Percentiles rank a stretch among this genome's conserved stretches.
These are phyloP conservation scores for Andrena dorsata DNA, from an alignment of 2,888 invertebrate species.

Conservation along the genomic window DNA sequence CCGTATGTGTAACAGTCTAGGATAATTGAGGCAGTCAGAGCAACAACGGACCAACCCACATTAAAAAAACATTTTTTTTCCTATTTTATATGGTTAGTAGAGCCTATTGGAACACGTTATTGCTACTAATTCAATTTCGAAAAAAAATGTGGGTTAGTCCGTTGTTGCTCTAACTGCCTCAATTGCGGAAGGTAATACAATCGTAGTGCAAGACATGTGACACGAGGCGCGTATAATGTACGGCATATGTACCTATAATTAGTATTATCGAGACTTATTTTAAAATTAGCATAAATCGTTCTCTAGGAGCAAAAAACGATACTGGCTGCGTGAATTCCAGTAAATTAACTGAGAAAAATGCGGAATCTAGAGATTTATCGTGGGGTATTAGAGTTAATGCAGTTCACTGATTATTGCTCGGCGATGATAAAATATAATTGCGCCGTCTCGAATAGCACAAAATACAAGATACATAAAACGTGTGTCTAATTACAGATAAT, in stretches of 20 bases:
- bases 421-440: constrained; percentile 37
- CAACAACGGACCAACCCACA: too few species aligned
- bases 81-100: too few species aligned
- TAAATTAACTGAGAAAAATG: background rate
- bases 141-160: too few species aligned
- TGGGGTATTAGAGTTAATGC: constrained; percentile 14
- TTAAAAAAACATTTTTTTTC: too few species aligned
- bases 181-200: background rate
- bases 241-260: constrained; percentile 13
- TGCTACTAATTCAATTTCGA: too few species aligned
- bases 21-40: too few species aligned
- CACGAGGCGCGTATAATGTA: background rate
- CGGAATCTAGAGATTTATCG: constrained; percentile 20
- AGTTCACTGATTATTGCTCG: constrained; percentile 26
- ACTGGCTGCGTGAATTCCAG: background rate
- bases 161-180: too few species aligned
- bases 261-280: constrained; percentile 10
- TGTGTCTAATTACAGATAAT: constrained; percentile 21
- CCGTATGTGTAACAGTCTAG: background rate
- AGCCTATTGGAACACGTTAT: too few species aligned
- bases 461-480: constrained; percentile 21
- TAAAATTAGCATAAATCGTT: constrained; percentile 31
- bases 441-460: background rate
- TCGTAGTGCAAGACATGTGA: background rate
- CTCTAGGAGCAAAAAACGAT: background rate